Conservation (phyloP, 2,888 invertebrate genomes). For the Liopterus haemorrhoidalis region DNA sequence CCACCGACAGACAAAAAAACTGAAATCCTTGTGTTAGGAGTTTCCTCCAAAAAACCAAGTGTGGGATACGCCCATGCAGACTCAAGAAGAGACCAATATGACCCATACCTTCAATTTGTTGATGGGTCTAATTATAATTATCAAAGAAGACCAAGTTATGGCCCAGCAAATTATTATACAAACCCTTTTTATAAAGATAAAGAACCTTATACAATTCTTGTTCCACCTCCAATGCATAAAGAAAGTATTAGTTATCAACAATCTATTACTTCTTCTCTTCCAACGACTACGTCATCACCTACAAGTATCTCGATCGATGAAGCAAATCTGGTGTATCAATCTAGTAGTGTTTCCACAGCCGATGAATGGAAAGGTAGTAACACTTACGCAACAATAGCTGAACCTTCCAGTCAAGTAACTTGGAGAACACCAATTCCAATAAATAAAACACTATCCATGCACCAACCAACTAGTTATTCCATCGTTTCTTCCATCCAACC, state of each 20-base stretch:
- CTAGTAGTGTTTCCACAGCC: constrained; percentile 48
- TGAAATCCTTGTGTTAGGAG: constrained; percentile 64
- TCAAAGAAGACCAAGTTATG: constrained; percentile 42
- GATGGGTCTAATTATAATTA: constrained; percentile 47
- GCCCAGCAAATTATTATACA: constrained; percentile 44
- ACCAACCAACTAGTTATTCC: constrained; percentile 11
- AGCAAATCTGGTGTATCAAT: constrained; percentile 60
- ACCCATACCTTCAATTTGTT: constrained; percentile 48
- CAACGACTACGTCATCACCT: constrained; percentile 32
- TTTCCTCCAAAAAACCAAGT: constrained; percentile 63
- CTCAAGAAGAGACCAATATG: constrained; percentile 43
- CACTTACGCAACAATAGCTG: constrained; percentile 33
- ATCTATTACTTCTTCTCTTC: constrained; percentile 24
- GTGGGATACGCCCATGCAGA: constrained; percentile 44
- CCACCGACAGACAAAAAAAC: constrained; percentile 52
- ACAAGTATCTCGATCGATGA: constrained; percentile 53
- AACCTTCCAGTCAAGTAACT: constrained; percentile 40
- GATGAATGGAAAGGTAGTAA: constrained; percentile 46
- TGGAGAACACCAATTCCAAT: constrained; percentile 37
- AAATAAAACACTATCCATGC: too few species aligned
- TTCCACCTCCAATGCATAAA: constrained; percentile 59
- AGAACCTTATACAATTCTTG: constrained; percentile 60
- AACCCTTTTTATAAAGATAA: constrained; percentile 44
- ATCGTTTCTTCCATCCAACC: constrained; percentile 10
- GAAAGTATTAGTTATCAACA: constrained; percentile 23